Evolutionary conservation across 2,113 vertebrate species (phyloP), one percentile per base, ranked within the genome.

Genomic region (Ptyas mucosa): DNA sequence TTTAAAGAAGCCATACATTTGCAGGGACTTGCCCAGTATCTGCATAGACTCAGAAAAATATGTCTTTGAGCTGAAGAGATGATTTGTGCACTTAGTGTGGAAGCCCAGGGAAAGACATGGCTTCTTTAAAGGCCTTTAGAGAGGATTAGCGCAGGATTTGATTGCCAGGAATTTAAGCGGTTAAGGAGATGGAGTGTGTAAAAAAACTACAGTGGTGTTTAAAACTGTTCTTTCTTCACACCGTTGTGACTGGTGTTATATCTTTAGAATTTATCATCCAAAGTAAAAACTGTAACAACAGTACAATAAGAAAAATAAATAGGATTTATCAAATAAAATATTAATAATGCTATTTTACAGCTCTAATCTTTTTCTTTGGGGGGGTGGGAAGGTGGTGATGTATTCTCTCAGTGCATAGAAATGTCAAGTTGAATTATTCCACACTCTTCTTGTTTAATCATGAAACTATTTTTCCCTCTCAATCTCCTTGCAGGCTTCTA

Each of bases 401-500:
- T 92, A n/a, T 7, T 3, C 87, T 94, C 92, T 12, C 1, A 26
- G 57, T 21, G 20, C 89, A 46, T 94, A 49, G 90, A 89, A 94
- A 89, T 23, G 0, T 49, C 10, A 43, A 81, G 75, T 43, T 81
- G 75, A 81, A 21, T 81, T 81, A 81, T 81, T 81, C 34, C 34
- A 81, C 18, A 4, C 75, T 21, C 3, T 43, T 81, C 7, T 81
- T 81, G 18, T 81, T 43, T 81, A 61, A 10, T 64, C 21, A 26
- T 64, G 54, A 39, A 18, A 43, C 21, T 23, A 24, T 0, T 55
- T 23, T 53, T 52, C 21, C 18, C 53, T 1, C 43, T 34, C 23
- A 64, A n/a, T 92, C 86, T 64, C 75, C 39, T 75, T 49, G 0
- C 95, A 99, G 99, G 96, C 97, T 99, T 91, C 96, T 99, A 95